Conservation (phyloP, 2,113 vertebrate genomes). For the Hippocampus abdominalis region DNA sequence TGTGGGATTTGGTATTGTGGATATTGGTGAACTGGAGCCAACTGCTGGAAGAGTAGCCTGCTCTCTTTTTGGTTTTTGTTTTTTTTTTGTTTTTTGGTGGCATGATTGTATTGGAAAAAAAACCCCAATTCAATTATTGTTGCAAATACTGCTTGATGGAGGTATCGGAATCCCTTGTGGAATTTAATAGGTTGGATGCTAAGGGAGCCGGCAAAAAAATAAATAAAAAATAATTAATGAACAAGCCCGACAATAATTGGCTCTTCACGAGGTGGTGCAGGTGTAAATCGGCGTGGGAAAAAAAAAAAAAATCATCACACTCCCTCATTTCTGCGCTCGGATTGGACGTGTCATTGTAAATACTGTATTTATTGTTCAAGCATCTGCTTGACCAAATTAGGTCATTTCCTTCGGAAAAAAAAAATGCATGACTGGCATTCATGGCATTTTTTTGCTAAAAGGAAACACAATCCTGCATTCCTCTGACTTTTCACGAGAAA, state of each 20-base stretch:
- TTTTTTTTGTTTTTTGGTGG: no score
- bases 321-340: not conserved
- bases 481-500: not conserved
- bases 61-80: no score
- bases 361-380: not conserved
- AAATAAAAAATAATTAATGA: not conserved
- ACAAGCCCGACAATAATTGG: not conserved
- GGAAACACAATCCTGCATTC: not conserved
- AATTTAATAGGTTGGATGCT: no score
- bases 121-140: no score
- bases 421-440: constrained; percentile 3
- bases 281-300: not conserved
- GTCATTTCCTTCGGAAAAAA: constrained; percentile 1
- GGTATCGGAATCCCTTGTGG: no score
- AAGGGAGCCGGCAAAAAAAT: not conserved
- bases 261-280: not conserved
- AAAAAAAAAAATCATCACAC: not conserved
- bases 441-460: not conserved
- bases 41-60: no score
- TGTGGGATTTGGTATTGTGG: no score
- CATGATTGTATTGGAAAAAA: no score
- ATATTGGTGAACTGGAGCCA: no score
- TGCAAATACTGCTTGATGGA: no score
- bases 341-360: not conserved
- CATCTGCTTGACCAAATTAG: constrained; percentile 5